Evolutionary conservation across 1,140 invertebrate species (phyloP).

Genomic region (Zophobas atratus): DNA sequence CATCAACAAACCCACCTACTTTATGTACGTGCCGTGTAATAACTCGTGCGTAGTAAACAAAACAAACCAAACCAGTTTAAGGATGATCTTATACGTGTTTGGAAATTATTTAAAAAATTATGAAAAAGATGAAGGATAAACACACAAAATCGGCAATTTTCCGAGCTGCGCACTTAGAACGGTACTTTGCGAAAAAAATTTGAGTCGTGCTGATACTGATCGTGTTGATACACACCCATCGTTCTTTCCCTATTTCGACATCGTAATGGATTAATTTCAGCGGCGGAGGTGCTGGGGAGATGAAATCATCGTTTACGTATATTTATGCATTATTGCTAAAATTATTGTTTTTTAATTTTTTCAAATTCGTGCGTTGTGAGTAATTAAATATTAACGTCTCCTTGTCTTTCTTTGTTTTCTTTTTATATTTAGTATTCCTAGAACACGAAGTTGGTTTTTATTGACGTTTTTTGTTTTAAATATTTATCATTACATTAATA

Average conservation of each 20-base stretch:
- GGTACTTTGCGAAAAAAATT: constrained; percentile 5
- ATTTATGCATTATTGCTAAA: no score
- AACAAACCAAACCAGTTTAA: constrained; percentile 17
- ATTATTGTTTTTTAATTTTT: no score
- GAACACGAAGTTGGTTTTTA: no score
- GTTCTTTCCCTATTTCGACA: neutral
- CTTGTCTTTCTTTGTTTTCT: no score
- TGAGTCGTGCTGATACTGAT: neutral
- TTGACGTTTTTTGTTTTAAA: no score
- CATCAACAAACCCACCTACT: neutral
- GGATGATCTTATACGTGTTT: neutral
- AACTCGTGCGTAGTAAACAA: constrained; percentile 18
- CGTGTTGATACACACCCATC: constrained; percentile 9
- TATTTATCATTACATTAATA: no score
- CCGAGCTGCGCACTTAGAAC: neutral
- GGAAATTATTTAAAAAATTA: neutral
- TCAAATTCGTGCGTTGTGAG: no score
- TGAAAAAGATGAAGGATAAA: neutral
- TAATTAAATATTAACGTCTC: no score
- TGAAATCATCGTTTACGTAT: no score
- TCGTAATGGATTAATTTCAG: no score
- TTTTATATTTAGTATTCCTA: no score
- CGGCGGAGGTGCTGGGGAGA: neutral
- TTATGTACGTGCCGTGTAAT: neutral
- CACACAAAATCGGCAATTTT: neutral